Base-by-base conservation (phyloP, 1,140 invertebrate species). In the Homarus americanus region DNA sequence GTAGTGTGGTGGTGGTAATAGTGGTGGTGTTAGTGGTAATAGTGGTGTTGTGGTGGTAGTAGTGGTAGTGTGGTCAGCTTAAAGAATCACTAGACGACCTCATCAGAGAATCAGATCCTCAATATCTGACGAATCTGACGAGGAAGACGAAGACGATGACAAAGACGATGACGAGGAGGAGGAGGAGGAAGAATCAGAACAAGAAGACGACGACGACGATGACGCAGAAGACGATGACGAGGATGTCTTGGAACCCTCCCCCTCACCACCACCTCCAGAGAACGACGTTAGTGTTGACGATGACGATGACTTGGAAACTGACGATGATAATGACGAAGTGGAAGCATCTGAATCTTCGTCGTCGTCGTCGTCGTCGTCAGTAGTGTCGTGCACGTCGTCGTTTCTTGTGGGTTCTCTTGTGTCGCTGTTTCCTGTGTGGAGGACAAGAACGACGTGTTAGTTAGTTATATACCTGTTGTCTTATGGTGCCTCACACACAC, bases 71-170 rank as follows among this genome's bases (percentile, higher is more conserved):
- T n/a, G n/a, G 2, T 49, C 9, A 49, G 9, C 44, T 49, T 9
- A 49, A 9, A 49, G 9, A 49, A 17, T 20, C 53, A 58, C 53
- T 20, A 58, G 4, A 20, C 53, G 4, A 32, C 63, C 9, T 4
- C 36, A 73, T 84, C 82, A 84, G 34, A 69, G 82, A 84, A 84
- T 84, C 66, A 84, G 40, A 9, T 84, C 82, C 63, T 84, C 82
- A 32, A 84, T 84, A 24, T 84, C 82, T 5, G 82, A 84, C 15
- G 82, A 84, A 40, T 84, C 82, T 44, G 82, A 84, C 1, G 82
- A 84, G 0, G 82, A 73, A 0, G 82, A 73, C 38, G 82, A 41
- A 2, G 82, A 84, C 1, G 63, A 84, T 2, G 53, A 53, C 32
- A 66, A 41, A 0, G 82, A 72, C 24, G 82, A 84, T 2, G 82